These are phyloP conservation scores for Rhinopomastus cyanomelas DNA, from an alignment of 2,113 vertebrate species.

Conservation along the genomic window DNA sequence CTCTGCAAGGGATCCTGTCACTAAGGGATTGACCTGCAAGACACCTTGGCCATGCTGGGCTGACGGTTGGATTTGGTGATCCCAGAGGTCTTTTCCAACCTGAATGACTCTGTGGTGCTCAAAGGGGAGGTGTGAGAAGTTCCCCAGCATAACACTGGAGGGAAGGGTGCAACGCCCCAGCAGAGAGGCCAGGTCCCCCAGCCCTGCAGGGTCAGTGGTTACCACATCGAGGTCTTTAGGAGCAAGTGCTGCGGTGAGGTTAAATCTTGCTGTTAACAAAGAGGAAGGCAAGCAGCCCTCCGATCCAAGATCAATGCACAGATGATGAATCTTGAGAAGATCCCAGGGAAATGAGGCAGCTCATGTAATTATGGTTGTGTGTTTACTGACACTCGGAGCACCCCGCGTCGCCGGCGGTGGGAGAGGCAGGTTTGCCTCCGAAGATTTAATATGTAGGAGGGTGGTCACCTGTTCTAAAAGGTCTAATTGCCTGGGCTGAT, in stretches of 20 bases:
- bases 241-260: background rate
- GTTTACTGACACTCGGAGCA: background rate
- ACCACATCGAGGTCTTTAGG: background rate
- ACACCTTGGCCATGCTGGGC: background rate
- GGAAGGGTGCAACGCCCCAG: rapidly evolving
- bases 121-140: too few species aligned
- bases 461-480: conserved; percentile 21
- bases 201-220: background rate
- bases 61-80: background rate
- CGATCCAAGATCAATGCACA: background rate
- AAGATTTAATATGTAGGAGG: background rate
- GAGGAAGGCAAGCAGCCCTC: background rate
- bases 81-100: background rate
- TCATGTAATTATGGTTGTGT: background rate
- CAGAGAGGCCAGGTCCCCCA: background rate
- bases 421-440: background rate
- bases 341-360: conserved; percentile 5
- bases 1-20: rapidly evolving
- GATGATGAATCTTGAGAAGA: background rate
- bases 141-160: background rate
- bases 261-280: background rate
- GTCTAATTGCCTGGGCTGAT: conserved; percentile 38
- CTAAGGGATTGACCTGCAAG: rapidly evolving
- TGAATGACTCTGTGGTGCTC: background rate
- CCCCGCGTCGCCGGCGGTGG: background rate